Conservation (phyloP, 2,888 invertebrate species). For the Dicyrtomina minuta region DNA sequence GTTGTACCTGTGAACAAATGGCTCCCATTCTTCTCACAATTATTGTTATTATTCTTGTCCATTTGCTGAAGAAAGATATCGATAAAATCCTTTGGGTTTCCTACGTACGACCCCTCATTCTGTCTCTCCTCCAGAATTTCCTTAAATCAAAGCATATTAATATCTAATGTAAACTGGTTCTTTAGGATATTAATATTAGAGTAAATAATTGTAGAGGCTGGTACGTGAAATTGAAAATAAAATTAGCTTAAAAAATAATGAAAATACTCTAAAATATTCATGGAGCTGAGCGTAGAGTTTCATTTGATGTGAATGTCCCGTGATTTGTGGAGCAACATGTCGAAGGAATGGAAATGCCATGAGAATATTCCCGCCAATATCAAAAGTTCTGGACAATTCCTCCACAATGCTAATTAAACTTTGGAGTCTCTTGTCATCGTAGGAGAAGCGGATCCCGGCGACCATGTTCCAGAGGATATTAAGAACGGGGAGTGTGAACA, state of each 20-base stretch:
- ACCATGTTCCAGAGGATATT: constrained; percentile 51
- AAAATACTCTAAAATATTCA: constrained; percentile 44
- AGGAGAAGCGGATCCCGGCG: constrained; percentile 41
- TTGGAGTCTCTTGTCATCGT: constrained; percentile 45
- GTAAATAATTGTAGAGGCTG: too few relatives aligned
- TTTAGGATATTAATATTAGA: too few relatives aligned
- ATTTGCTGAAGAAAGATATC: constrained; percentile 49
- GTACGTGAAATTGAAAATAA: too few relatives aligned
- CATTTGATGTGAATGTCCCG: constrained; percentile 49
- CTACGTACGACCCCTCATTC: constrained; percentile 34
- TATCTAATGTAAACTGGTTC: too few relatives aligned
- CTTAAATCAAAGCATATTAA: too few relatives aligned
- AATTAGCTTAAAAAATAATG: neutral
- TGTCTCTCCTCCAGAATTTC: constrained; percentile 39
- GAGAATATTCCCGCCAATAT: constrained; percentile 48
- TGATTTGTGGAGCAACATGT: constrained; percentile 43
- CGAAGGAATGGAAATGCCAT: constrained; percentile 48
- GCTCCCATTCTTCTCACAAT: constrained; percentile 18
- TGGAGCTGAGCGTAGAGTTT: constrained; percentile 42
- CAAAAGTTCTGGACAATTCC: constrained; percentile 43
- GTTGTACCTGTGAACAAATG: constrained; percentile 42
- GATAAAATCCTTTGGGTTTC: constrained; percentile 47
- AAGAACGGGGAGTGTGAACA: constrained; percentile 49
- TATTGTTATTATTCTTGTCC: constrained; percentile 40
- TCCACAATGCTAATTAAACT: constrained; percentile 41